These are phyloP conservation scores for Hipposideros larvatus DNA, from an alignment of 2,797 vertebrate genomes.

Conservation along the genomic window DNA sequence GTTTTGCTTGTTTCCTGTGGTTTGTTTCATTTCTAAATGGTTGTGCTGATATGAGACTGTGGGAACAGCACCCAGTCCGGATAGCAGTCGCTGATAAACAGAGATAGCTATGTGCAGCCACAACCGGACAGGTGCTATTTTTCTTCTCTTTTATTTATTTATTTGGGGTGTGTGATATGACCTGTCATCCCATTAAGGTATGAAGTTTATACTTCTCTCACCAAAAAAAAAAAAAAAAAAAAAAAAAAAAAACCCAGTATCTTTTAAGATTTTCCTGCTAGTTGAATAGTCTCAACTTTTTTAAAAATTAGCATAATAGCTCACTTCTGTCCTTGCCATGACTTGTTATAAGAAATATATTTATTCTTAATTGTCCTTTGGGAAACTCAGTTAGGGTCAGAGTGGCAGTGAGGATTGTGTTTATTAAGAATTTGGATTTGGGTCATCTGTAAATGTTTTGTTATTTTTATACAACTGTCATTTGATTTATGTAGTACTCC, in stretches of 20 bases:
- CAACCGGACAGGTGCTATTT: background rate
- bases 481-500: background rate
- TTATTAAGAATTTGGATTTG: slow-evolving; percentile 19
- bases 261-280: slow-evolving; percentile 53
- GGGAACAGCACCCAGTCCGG: slow-evolving; percentile 61
- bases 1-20: slow-evolving; percentile 72
- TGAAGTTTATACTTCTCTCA: slow-evolving; percentile 54
- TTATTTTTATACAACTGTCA: slow-evolving; percentile 27
- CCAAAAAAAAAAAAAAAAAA: background rate
- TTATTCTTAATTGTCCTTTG: background rate
- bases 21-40: slow-evolving; percentile 67
- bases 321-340: background rate
- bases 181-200: slow-evolving; percentile 16
- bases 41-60: slow-evolving; percentile 58
- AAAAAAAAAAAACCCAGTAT: background rate
- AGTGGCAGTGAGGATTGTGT: background rate
- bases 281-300: slow-evolving; percentile 23
- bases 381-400: background rate
- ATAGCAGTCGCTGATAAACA: slow-evolving; percentile 51
- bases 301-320: background rate
- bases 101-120: background rate
- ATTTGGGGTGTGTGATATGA: background rate
- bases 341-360: slow-evolving; percentile 26
- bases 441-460: background rate
- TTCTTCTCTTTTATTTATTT: slow-evolving; percentile 14